A percentile compares a stretch with the other conserved stretches of the same genome.
Evolutionary conservation across 2,797 vertebrate species (phyloP).

Genomic region (Columba guinea): DNA sequence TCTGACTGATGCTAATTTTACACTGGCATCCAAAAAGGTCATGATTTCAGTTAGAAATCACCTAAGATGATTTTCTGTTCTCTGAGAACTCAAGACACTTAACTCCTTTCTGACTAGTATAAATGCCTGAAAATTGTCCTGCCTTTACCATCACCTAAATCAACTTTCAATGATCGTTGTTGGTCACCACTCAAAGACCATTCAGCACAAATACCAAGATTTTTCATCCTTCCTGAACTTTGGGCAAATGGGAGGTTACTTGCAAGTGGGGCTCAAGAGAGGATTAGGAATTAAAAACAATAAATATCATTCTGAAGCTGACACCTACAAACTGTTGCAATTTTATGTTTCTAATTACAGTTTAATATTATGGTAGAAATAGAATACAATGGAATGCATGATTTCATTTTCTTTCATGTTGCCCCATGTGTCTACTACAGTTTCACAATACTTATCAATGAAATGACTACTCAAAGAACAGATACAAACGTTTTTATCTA

Average conservation of each 20-base stretch:
- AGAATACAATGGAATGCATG: neutral
- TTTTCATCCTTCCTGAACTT: neutral
- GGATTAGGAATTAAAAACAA: neutral
- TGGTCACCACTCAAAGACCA: neutral
- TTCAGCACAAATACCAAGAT: neutral
- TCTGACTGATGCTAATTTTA: constrained; percentile 55
- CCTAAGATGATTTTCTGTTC: neutral
- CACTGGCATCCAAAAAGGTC: neutral
- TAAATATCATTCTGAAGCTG: neutral
- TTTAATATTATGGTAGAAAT: neutral
- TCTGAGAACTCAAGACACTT: neutral
- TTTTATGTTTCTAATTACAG: neutral
- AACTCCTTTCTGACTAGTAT: neutral
- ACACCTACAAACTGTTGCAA: neutral
- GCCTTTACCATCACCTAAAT: neutral
- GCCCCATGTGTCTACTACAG: neutral
- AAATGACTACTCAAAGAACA: neutral
- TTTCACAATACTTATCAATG: neutral
- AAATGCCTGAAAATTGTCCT: neutral
- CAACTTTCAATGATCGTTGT: neutral
- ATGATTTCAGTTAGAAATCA: constrained; percentile 3
- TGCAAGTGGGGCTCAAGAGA: neutral
- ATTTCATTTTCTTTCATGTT: neutral
- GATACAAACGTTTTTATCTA: neutral
- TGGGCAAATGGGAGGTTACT: neutral